Conservation (phyloP, 2,888 invertebrate species). For the Heliconius charithonia region DNA sequence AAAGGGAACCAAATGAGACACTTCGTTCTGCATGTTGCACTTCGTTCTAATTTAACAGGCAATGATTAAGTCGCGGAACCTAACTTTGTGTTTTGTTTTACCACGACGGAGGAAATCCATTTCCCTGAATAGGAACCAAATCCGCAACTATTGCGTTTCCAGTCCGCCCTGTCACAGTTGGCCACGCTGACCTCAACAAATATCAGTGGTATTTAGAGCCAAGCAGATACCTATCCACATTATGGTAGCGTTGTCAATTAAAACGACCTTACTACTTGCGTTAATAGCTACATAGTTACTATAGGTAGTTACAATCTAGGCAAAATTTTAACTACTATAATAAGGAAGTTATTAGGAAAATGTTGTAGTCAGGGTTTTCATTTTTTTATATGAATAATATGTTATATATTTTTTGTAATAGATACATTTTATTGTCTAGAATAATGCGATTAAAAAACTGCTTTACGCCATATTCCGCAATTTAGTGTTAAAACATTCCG, state of each 20-base stretch:
- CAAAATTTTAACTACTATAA: constrained; percentile 38
- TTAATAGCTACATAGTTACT: constrained; percentile 31
- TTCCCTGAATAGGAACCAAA: not conserved
- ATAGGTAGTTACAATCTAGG: constrained; percentile 21
- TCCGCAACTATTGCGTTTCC: not conserved
- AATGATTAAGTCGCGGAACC: too few species aligned
- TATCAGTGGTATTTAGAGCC: not conserved
- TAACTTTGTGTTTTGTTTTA: too few species aligned
- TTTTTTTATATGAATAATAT: not conserved
- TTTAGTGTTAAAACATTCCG: too few species aligned
- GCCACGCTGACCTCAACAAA: not conserved
- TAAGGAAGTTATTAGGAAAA: constrained; percentile 34
- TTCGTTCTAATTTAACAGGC: too few species aligned
- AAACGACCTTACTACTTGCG: constrained; percentile 44
- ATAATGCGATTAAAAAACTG: too few species aligned
- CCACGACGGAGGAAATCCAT: not conserved
- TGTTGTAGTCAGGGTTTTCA: not conserved
- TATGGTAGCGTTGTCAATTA: constrained; percentile 41
- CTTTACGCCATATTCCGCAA: too few species aligned
- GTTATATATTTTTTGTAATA: not conserved
- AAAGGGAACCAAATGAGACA: too few species aligned
- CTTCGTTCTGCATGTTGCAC: too few species aligned
- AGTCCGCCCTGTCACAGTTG: too few species aligned
- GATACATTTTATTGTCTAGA: too few species aligned
- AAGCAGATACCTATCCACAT: not conserved